These are phyloP conservation scores for Spongilla lacustris DNA, from an alignment of 37 sponge, comb jelly and placozoan species.

Conservation along the genomic window DNA sequence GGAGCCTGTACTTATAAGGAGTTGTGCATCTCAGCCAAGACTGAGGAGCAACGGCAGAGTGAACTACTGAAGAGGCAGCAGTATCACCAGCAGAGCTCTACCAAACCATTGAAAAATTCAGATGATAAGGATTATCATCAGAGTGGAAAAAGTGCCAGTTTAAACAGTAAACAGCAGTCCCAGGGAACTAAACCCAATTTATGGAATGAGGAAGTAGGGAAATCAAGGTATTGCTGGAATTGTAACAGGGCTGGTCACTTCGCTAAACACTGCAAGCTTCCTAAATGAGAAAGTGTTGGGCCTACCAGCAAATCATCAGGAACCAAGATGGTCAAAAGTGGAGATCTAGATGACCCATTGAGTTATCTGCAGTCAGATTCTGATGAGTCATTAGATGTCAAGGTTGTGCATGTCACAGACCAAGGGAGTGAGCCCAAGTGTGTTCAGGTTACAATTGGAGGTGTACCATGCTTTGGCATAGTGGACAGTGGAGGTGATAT, in stretches of 20 bases:
- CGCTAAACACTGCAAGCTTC: slow-evolving; percentile 16
- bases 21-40: slow-evolving; percentile 48
- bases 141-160: not conserved
- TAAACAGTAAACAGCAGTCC: too few relatives aligned
- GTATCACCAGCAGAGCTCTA: not conserved
- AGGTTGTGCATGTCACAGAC: slow-evolving; percentile 29
- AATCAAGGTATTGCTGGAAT: slow-evolving; percentile 26
- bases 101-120: not conserved
- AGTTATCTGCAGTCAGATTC: slow-evolving; percentile 26
- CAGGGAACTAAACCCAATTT: not conserved
- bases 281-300: not conserved
- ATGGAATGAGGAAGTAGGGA: not conserved
- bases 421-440: slow-evolving; percentile 27
- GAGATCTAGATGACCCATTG: not conserved
- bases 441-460: slow-evolving; percentile 25
- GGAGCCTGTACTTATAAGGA: slow-evolving; percentile 35
- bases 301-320: not conserved
- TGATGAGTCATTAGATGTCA: slow-evolving; percentile 27
- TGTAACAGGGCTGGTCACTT: slow-evolving; percentile 48
- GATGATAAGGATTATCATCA: not conserved
- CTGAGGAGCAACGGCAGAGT: slow-evolving; percentile 34
- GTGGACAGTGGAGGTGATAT: slow-evolving; percentile 60
- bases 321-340: not conserved
- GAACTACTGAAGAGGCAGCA: slow-evolving; percentile 27
- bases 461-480: slow-evolving; percentile 45